Percentiles rank a stretch among this genome's conserved stretches.
phyloP scores from a whole-genome alignment of 2,888 invertebrate species.

The Drosophila yooni region DNA sequence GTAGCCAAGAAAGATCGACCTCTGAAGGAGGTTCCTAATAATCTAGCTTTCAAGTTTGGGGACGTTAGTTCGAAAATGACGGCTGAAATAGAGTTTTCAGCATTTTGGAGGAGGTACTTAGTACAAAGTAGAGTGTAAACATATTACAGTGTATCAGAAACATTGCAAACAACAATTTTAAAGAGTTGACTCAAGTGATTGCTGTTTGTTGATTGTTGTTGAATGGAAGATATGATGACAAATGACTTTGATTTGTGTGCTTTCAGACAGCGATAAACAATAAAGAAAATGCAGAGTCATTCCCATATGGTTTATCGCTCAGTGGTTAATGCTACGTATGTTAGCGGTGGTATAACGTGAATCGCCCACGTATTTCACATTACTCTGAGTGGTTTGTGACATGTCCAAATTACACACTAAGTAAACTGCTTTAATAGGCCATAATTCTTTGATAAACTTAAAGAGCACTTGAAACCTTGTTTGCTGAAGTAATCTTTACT shows the following conservation, averaged over 20 bases:
- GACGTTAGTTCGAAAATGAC: neutral
- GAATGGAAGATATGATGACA: slow-evolving; percentile 17
- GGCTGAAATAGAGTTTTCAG: neutral
- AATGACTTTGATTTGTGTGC: slow-evolving; percentile 41
- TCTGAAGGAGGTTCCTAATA: neutral
- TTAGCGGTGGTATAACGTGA: slow-evolving; percentile 24
- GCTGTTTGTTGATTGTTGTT: slow-evolving; percentile 37
- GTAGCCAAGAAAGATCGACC: neutral
- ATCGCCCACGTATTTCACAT: slow-evolving; percentile 49
- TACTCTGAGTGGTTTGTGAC: slow-evolving; percentile 37
- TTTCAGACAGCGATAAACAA: neutral
- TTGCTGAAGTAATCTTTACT: neutral
- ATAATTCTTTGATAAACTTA: slow-evolving; percentile 2
- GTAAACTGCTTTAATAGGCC: slow-evolving; percentile 13
- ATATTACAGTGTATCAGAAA: slow-evolving; percentile 32
- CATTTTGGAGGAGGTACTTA: neutral
- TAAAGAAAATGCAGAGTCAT: neutral
- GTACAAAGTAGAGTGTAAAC: neutral
- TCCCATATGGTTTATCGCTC: slow-evolving; percentile 19
- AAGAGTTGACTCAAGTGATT: slow-evolving; percentile 29
- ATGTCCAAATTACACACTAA: slow-evolving; percentile 22
- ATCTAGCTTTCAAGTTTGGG: neutral
- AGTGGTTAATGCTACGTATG: slow-evolving; percentile 21
- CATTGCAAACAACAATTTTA: slow-evolving; percentile 16
- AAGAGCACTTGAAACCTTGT: neutral